Evolutionary conservation across 2,888 invertebrate species (phyloP).

Genomic region (Eledona agricola): DNA sequence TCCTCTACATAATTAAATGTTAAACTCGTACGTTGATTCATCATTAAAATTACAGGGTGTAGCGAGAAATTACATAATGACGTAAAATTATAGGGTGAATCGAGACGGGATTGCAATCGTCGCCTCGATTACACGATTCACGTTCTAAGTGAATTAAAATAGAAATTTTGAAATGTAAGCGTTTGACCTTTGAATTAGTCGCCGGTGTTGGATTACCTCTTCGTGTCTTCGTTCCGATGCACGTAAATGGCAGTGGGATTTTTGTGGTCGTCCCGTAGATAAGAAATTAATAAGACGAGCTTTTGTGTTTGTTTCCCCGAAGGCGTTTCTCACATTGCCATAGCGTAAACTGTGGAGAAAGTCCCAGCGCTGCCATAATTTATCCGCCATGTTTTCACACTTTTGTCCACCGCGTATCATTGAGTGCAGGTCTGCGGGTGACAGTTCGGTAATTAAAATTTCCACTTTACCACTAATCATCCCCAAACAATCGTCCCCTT

Average conservation of each 20-base stretch:
- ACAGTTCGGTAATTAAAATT: slow-evolving; percentile 57
- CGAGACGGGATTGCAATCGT: slow-evolving; percentile 12
- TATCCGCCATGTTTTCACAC: slow-evolving; percentile 10
- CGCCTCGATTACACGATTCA: slow-evolving; percentile 5
- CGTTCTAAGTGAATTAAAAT: too few species aligned
- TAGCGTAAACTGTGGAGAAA: too few species aligned
- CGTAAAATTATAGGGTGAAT: slow-evolving; percentile 21
- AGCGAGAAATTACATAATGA: slow-evolving; percentile 17
- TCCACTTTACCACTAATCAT: slow-evolving; percentile 53
- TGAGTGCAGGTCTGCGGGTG: slow-evolving; percentile 45
- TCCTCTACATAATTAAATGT: slow-evolving; percentile 2
- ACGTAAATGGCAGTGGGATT: too few species aligned
- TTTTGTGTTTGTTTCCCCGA: too few species aligned
- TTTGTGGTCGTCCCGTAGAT: too few species aligned
- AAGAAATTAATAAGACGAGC: too few species aligned
- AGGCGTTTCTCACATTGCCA: too few species aligned
- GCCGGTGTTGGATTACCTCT: too few species aligned
- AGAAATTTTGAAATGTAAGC: too few species aligned
- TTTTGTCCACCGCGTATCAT: slow-evolving; percentile 1
- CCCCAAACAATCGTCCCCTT: slow-evolving; percentile 47
- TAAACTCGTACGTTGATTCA: slow-evolving; percentile 3
- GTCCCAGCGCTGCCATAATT: slow-evolving; percentile 22
- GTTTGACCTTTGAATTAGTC: too few species aligned
- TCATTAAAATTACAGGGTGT: slow-evolving; percentile 21
- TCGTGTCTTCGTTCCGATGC: too few species aligned